Evolutionary conservation across 2,113 vertebrate genomes (phyloP).

Genomic region (Pelobates fuscus): DNA sequence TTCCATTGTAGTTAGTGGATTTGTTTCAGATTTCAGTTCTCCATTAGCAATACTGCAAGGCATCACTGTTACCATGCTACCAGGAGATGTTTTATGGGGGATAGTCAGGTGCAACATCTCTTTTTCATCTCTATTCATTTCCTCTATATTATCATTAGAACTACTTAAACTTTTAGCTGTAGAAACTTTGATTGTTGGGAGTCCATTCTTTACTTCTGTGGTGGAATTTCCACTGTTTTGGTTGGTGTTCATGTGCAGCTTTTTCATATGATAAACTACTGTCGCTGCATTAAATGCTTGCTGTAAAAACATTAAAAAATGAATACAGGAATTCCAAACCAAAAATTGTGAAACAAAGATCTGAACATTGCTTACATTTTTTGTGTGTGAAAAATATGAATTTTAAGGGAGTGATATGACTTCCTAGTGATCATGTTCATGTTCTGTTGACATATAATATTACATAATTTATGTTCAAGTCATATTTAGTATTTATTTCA

Average conservation of each 20-base stretch:
- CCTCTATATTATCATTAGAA: slow-evolving; percentile 15
- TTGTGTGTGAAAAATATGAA: too few species aligned
- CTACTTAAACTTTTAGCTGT: slow-evolving; percentile 58
- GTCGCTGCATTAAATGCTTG: slow-evolving; percentile 84
- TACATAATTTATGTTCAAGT: too few species aligned
- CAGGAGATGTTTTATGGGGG: background rate
- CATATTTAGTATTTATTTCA: too few species aligned
- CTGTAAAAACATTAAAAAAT: slow-evolving; percentile 60
- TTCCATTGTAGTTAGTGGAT: background rate
- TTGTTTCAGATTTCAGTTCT: slow-evolving; percentile 6
- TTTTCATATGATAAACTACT: slow-evolving; percentile 85
- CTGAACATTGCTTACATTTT: too few species aligned
- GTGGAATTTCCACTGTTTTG: slow-evolving; percentile 52
- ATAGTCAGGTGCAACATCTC: fast-evolving
- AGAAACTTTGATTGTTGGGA: slow-evolving; percentile 51
- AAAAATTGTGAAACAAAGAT: too few species aligned
- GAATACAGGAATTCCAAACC: too few species aligned
- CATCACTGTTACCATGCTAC: background rate
- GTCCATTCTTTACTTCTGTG: background rate
- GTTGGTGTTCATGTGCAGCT: slow-evolving; percentile 75
- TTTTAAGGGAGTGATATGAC: too few species aligned
- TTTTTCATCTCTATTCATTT: background rate
- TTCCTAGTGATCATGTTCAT: too few species aligned
- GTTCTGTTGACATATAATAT: too few species aligned
- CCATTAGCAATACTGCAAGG: background rate